phyloP scores from a whole-genome alignment of 2,113 vertebrate genomes.

The Pollimyrus isidori region DNA sequence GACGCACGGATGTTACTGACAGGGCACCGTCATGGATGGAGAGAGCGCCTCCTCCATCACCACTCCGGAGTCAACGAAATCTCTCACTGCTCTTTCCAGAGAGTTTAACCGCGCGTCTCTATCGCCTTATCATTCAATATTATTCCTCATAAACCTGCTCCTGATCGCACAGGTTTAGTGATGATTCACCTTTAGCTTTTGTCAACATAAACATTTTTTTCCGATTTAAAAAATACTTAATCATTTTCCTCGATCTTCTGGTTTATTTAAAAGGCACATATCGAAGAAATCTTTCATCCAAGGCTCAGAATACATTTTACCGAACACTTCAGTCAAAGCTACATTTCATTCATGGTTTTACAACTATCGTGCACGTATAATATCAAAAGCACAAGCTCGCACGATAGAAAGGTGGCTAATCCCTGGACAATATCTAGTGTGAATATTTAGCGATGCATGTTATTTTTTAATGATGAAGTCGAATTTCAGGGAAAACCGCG shows the following conservation, averaged over 20 bases:
- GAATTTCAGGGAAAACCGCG: background rate
- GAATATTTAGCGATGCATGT: background rate
- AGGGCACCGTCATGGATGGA: background rate
- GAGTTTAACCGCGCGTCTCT: background rate
- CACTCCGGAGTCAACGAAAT: background rate
- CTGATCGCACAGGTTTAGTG: background rate
- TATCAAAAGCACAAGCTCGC: background rate
- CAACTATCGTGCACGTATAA: conserved; percentile 5
- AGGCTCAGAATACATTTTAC: background rate
- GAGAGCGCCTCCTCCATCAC: background rate
- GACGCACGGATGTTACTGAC: background rate
- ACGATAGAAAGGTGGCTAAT: background rate
- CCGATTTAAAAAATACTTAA: background rate
- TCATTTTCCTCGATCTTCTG: background rate
- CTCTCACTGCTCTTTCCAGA: background rate
- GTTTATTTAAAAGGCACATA: background rate
- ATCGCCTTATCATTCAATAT: background rate
- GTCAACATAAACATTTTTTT: background rate
- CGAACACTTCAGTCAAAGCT: background rate
- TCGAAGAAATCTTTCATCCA: background rate
- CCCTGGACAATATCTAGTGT: background rate
- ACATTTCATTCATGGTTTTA: background rate
- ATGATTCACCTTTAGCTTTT: background rate
- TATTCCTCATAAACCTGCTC: background rate
- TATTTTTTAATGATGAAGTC: background rate